Conservation (phyloP, 2,888 invertebrate genomes). For the Troides oblongomaculatus region DNA sequence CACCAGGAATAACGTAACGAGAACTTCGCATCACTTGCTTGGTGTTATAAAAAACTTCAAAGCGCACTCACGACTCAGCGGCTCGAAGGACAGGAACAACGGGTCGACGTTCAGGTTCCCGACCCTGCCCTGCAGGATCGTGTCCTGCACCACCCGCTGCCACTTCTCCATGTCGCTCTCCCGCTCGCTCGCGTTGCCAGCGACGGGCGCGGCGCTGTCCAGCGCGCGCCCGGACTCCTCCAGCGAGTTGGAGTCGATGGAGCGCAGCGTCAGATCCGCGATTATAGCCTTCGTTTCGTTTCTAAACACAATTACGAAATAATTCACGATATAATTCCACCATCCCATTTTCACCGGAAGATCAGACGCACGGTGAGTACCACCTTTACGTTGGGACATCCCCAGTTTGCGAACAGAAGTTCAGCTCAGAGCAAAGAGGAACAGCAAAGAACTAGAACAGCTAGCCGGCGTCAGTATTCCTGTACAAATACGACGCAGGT, state of each 20-base stretch:
- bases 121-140: conserved; percentile 85
- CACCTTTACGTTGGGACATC: too few species aligned
- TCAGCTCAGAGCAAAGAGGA: too few species aligned
- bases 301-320: conserved; percentile 41
- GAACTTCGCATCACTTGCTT: too few species aligned
- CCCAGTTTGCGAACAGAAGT: too few species aligned
- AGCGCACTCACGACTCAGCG: conserved; percentile 83
- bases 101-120: conserved; percentile 91
- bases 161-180: conserved; percentile 53
- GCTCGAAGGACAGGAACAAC: conserved; percentile 86
- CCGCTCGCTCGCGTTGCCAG: conserved; percentile 41
- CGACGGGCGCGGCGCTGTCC: conserved; percentile 35
- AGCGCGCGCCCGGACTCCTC: conserved; percentile 74
- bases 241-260: conserved; percentile 85
- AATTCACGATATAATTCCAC: too few species aligned
- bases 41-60: too few species aligned
- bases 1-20: too few species aligned
- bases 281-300: conserved; percentile 84
- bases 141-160: conserved; percentile 83
- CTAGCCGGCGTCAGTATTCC: too few species aligned
- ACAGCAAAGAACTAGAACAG: too few species aligned
- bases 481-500: too few species aligned
- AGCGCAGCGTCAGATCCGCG: conserved; percentile 86
- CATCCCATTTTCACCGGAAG: too few species aligned
- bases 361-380: too few species aligned